Percentiles rank a stretch among this genome's conserved stretches.
These are phyloP conservation scores for Amphiprion percula DNA, from an alignment of 2,113 vertebrate genomes.

Conservation along the genomic window DNA sequence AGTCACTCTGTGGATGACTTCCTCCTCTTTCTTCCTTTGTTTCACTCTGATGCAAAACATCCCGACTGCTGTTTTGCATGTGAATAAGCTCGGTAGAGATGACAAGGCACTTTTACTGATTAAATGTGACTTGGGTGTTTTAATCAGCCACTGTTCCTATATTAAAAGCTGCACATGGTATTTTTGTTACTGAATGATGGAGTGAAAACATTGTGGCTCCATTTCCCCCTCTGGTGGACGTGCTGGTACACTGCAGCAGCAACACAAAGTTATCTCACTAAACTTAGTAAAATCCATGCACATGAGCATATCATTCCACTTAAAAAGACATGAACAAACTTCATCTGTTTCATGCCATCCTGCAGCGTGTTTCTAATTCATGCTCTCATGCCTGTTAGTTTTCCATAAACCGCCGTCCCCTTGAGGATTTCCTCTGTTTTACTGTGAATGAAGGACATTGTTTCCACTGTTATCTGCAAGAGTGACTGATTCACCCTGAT, in stretches of 20 bases:
- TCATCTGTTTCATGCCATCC: conserved; percentile 8
- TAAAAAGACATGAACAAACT: conserved; percentile 24
- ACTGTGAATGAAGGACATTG: conserved; percentile 76
- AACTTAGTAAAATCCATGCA: conserved; percentile 20
- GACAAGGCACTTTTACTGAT: conserved; percentile 45
- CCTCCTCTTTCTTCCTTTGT: conserved; percentile 30
- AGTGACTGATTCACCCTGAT: conserved; percentile 63
- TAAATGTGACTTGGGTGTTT: conserved; percentile 47
- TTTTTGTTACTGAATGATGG: not conserved
- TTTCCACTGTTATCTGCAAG: conserved; percentile 59
- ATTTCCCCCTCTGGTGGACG: conserved; percentile 70
- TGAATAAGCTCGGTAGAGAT: conserved; percentile 24
- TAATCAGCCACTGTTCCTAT: conserved; percentile 13
- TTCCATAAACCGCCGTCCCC: conserved; percentile 32
- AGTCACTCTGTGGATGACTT: not conserved
- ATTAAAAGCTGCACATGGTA: conserved; percentile 11
- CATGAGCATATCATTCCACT: conserved; percentile 21
- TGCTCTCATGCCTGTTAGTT: conserved; percentile 16
- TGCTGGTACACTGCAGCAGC: conserved; percentile 49
- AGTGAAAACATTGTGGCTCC: conserved; percentile 16
- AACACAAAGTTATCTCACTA: conserved; percentile 19
- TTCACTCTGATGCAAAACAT: conserved; percentile 65
- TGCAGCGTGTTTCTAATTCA: conserved; percentile 44
- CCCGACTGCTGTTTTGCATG: conserved; percentile 68
- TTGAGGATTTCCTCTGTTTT: conserved; percentile 43